These are phyloP conservation scores for Lophura nycthemera DNA, from an alignment of 2,113 vertebrate species.

Conservation along the genomic window DNA sequence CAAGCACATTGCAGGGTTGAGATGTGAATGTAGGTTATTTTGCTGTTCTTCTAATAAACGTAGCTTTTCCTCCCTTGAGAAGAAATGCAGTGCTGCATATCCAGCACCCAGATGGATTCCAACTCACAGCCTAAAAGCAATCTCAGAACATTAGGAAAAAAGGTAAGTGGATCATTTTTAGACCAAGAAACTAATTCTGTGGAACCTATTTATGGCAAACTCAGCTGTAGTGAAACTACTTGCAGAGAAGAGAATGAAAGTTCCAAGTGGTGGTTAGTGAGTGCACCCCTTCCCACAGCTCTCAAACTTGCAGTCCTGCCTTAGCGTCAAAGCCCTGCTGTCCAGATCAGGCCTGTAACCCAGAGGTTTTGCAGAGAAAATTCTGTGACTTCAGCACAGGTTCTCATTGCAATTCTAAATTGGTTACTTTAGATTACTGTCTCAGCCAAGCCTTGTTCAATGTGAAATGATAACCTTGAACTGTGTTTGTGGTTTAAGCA, in stretches of 20 bases:
- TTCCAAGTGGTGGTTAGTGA: background rate
- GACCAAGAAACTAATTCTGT: background rate
- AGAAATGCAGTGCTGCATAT: background rate
- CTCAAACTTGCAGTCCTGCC: background rate
- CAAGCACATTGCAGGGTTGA: background rate
- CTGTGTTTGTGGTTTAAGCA: constrained; percentile 48
- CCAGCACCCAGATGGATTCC: background rate
- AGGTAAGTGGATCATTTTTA: background rate
- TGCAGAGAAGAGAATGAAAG: background rate
- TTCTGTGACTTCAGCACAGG: constrained; percentile 50
- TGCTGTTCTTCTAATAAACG: background rate
- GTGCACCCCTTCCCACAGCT: background rate
- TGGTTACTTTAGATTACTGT: constrained; percentile 67
- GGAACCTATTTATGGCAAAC: background rate
- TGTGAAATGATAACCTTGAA: constrained; percentile 66
- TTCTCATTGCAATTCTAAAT: constrained; percentile 52
- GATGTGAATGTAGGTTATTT: constrained; percentile 7
- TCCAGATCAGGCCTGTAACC: background rate
- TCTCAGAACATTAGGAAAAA: background rate
- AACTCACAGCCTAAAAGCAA: background rate
- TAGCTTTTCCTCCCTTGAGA: background rate
- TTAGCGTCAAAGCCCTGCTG: background rate
- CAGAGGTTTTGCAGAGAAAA: constrained; percentile 11
- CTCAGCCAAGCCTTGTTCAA: constrained; percentile 57
- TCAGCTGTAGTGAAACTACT: constrained; percentile 1